These are phyloP conservation scores for Rhincodon typus DNA, from an alignment of 2,797 vertebrate genomes.

Conservation along the genomic window DNA sequence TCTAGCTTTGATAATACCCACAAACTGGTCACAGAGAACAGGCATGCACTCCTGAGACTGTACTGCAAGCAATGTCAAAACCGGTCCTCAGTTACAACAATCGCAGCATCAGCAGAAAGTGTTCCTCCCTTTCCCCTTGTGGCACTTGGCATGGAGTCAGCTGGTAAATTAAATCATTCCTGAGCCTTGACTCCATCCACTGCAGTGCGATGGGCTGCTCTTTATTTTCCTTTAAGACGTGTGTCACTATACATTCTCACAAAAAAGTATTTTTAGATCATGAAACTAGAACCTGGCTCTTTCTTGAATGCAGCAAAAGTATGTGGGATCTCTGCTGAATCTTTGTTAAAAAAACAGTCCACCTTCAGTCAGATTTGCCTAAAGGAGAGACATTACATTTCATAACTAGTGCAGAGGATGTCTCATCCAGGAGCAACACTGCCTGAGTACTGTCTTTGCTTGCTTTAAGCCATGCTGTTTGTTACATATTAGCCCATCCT, in stretches of 20 bases:
- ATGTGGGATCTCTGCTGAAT: background rate
- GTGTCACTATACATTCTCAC: background rate
- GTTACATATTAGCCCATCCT: background rate
- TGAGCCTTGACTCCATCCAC: background rate
- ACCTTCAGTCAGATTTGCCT: background rate
- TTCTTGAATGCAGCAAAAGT: background rate
- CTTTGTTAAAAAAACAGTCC: background rate
- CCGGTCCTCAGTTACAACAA: background rate
- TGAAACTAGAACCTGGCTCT: background rate
- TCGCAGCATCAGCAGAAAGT: background rate
- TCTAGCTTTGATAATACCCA: background rate
- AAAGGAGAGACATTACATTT: background rate
- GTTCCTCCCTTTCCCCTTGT: background rate
- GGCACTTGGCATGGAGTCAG: background rate
- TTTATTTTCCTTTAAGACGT: background rate
- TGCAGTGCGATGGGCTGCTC: background rate
- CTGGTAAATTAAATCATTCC: background rate
- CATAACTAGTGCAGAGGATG: background rate
- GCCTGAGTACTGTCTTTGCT: background rate
- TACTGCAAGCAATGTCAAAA: background rate
- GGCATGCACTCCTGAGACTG: background rate
- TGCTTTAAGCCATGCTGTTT: background rate
- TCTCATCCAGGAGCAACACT: background rate
- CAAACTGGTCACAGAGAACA: background rate
- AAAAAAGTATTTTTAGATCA: background rate